Evolutionary conservation across 2,888 invertebrate species (phyloP), one percentile per base, ranked within the genome.

Genomic region (Lacanobia oleracea): DNA sequence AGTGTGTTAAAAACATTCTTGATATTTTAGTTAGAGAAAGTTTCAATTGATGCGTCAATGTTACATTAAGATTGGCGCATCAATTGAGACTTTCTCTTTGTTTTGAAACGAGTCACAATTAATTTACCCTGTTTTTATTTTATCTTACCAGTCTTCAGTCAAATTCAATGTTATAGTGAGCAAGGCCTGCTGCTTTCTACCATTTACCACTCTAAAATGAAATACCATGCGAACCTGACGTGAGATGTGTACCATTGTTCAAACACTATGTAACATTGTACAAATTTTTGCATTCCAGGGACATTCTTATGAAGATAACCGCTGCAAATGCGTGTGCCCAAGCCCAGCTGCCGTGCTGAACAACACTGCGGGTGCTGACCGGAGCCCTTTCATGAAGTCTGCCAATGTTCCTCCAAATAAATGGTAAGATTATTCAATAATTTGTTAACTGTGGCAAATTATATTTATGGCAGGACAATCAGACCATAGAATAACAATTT

Each of bases 301-400:
- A 10, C 79, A 77, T 18, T 97, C 97, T 4, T 98, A 98, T 92
- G 98, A 98, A 91, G 98, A 98, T 91, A 98, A 97, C 88, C 94
- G 98, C 87, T 98, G 98, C 90, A 98, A 98, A 93, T 98, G 98
- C 90, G 97, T 98, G 16, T 98, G 98, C 88, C 98, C 98, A 0
- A 97, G 97, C 87, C 97, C 97, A 40, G 97, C 97, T 1, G 97
- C 98, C 3, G 97, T 98, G 2, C 97, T 97, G 83, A 97, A 97
- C 87, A 97, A 94, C 72, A 94, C 97, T 0, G 94, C 96, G 0
- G 97, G 97, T 71, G 97, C 97, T 1, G 97, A 97, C 79, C 96
- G 97, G 48, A 97, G 97, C 84, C 96, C 98, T 65, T 97, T 98
- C 87, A 98, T 98, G 83, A 86, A 86, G 10, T 79, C 86, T 80